phyloP scores from a whole-genome alignment of 1,140 invertebrate species.

The Leptonema lineaticorne region DNA sequence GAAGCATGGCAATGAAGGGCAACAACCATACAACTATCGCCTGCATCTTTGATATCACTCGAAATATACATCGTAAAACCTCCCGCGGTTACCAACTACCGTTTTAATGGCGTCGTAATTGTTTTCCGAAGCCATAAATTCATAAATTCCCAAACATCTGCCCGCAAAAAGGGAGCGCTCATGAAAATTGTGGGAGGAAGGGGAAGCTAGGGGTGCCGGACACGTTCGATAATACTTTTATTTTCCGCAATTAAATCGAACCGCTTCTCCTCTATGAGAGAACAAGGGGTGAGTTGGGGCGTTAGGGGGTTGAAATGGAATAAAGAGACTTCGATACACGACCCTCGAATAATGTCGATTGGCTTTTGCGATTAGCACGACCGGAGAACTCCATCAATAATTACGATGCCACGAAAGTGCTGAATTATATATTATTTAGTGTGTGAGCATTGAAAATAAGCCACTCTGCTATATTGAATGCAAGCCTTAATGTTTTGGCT shows the following conservation, averaged over 20 bases:
- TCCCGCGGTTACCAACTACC: background rate
- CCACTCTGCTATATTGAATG: too few species aligned
- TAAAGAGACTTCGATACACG: background rate
- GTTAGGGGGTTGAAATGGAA: background rate
- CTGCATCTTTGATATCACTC: too few species aligned
- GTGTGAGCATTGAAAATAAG: too few species aligned
- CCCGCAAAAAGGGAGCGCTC: background rate
- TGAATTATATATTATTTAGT: too few species aligned
- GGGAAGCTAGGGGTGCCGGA: background rate
- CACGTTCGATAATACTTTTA: conserved; percentile 10
- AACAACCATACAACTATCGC: too few species aligned
- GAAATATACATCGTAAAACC: too few species aligned
- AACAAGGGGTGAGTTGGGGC: too few species aligned
- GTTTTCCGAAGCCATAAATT: conserved; percentile 27
- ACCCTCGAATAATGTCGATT: background rate
- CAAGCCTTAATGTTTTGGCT: too few species aligned
- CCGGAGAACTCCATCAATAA: too few species aligned
- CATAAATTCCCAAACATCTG: conserved; percentile 29
- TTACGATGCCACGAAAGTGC: too few species aligned
- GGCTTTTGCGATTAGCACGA: background rate
- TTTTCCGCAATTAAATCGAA: conserved; percentile 18
- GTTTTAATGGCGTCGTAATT: conserved; percentile 36
- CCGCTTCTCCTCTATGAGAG: background rate
- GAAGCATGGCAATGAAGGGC: too few species aligned
- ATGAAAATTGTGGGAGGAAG: background rate